Evolutionary conservation across 2,888 invertebrate species (phyloP).

Genomic region (Spodoptera picta): DNA sequence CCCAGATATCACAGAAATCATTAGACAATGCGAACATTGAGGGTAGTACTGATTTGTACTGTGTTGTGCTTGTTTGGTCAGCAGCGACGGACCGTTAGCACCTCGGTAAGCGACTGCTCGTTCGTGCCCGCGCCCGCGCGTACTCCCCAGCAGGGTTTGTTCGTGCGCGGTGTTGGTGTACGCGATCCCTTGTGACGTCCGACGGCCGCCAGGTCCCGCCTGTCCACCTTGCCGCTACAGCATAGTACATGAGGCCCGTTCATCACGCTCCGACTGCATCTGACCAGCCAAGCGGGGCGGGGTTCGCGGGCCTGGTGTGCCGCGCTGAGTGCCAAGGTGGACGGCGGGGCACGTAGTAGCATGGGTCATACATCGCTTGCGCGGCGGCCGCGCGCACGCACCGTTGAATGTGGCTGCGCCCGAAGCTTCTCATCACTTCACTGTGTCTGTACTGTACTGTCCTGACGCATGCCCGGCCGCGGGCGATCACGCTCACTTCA

Average conservation of each 20-base stretch:
- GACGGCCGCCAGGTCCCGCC: constrained; percentile 77
- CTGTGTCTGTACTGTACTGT: constrained; percentile 88
- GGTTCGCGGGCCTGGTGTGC: constrained; percentile 44
- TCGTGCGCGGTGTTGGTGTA: constrained; percentile 80
- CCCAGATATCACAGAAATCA: constrained; percentile 67
- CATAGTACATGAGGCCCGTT: constrained; percentile 37
- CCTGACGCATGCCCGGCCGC: constrained; percentile 88
- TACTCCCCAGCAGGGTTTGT: constrained; percentile 73
- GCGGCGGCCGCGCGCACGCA: constrained; percentile 87
- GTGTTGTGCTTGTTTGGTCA: constrained; percentile 88
- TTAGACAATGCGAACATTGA: constrained; percentile 77
- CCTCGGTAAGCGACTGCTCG: constrained; percentile 86
- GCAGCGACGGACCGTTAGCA: constrained; percentile 88
- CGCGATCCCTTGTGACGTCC: constrained; percentile 86
- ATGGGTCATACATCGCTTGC: constrained; percentile 88
- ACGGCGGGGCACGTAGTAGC: constrained; percentile 81
- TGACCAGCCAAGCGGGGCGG: constrained; percentile 40
- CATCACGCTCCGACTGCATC: constrained; percentile 36
- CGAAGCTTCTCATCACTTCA: constrained; percentile 88
- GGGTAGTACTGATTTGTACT: constrained; percentile 87
- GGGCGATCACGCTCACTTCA: constrained; percentile 88
- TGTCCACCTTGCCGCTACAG: constrained; percentile 56
- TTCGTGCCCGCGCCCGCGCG: constrained; percentile 79
- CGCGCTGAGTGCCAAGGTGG: constrained; percentile 60
- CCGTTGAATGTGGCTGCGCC: constrained; percentile 88